Evolutionary conservation across 2,888 invertebrate genomes (phyloP).

Genomic region (Agrilus biguttatus): DNA sequence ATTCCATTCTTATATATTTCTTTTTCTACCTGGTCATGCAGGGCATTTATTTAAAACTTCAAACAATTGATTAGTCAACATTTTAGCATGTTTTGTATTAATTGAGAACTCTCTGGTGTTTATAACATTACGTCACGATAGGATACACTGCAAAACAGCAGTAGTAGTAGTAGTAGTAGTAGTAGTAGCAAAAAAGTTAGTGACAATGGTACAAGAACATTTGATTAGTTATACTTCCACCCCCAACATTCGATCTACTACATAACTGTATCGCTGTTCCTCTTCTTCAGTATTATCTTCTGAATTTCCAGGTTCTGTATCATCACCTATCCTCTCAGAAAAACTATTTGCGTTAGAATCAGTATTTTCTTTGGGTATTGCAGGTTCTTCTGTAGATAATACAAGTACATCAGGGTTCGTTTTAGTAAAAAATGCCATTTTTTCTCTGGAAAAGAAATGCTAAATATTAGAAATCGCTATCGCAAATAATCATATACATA

Average conservation of each 20-base stretch:
- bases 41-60: too few relatives aligned
- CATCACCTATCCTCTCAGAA: slow-evolving; percentile 9
- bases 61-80: too few relatives aligned
- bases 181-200: too few relatives aligned
- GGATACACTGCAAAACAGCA: too few relatives aligned
- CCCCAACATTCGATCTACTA: slow-evolving; percentile 69
- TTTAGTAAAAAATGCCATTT: slow-evolving; percentile 91
- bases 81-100: too few relatives aligned
- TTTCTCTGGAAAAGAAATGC: slow-evolving; percentile 56
- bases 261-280: slow-evolving; percentile 57
- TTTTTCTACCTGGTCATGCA: too few relatives aligned
- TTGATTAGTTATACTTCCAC: slow-evolving; percentile 56
- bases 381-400: slow-evolving; percentile 44
- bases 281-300: slow-evolving; percentile 28
- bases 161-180: too few relatives aligned
- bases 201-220: too few relatives aligned
- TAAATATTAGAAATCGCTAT: slow-evolving; percentile 1
- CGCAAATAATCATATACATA: too few relatives aligned
- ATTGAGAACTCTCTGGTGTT: too few relatives aligned
- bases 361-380: slow-evolving; percentile 13
- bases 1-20: too few relatives aligned
- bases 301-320: slow-evolving; percentile 14
- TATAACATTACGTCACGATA: too few relatives aligned
- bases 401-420: slow-evolving; percentile 63
- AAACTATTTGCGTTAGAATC: slow-evolving; percentile 3